These are phyloP conservation scores for Nipponia nippon DNA, from an alignment of 2,113 vertebrate species.

Conservation along the genomic window DNA sequence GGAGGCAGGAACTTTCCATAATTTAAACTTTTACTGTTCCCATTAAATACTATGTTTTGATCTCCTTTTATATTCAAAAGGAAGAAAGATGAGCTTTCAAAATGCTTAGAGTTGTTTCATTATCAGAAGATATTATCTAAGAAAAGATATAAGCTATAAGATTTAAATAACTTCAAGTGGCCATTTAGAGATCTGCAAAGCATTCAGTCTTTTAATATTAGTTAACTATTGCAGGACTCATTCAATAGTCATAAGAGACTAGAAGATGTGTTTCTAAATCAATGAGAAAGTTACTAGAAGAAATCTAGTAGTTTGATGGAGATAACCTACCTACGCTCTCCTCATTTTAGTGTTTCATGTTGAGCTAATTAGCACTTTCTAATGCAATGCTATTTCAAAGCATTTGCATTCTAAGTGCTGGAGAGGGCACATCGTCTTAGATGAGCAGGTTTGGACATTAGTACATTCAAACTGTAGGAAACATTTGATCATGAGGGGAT, in stretches of 20 bases:
- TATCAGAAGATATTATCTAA: not conserved
- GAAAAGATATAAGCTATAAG: not conserved
- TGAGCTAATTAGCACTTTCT: not conserved
- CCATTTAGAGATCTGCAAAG: not conserved
- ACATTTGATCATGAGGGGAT: not conserved
- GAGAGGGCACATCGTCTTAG: not conserved
- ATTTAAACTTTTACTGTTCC: not conserved
- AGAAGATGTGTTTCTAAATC: not conserved
- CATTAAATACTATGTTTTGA: not conserved
- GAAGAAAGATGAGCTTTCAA: not conserved
- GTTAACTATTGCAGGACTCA: not conserved
- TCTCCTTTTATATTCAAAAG: not conserved
- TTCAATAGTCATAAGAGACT: not conserved
- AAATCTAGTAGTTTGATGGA: not conserved
- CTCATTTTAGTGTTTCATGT: not conserved
- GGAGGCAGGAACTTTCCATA: not conserved
- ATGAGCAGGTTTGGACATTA: not conserved
- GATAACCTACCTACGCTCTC: not conserved
- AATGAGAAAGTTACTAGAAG: not conserved
- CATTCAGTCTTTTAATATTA: not conserved
- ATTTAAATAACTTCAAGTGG: conserved; percentile 11
- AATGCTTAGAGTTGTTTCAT: not conserved
- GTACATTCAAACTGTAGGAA: not conserved
- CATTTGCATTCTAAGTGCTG: not conserved
- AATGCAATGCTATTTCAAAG: not conserved